Conservation (phyloP, 1,140 invertebrate genomes). For the Drosophila tristis region DNA sequence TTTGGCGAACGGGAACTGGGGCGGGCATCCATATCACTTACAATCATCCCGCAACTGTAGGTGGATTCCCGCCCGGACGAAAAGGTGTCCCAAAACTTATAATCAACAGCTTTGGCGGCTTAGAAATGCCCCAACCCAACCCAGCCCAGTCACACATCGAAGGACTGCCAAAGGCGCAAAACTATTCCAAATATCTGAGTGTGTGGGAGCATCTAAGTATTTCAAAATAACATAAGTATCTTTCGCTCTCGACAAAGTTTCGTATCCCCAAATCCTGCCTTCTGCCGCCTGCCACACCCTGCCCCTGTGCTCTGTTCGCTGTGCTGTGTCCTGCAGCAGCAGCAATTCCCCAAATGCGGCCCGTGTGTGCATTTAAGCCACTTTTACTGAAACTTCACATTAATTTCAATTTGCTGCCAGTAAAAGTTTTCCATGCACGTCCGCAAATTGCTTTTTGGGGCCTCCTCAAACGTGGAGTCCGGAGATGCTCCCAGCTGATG, state of each 20-base stretch:
- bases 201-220: constrained; percentile 54
- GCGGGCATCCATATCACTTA: constrained; percentile 8
- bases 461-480: constrained; percentile 9
- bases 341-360: constrained; percentile 83
- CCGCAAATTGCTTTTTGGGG: constrained; percentile 79
- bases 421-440: constrained; percentile 82
- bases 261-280: constrained; percentile 12
- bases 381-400: constrained; percentile 83
- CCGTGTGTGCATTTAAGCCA: constrained; percentile 84
- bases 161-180: constrained; percentile 57
- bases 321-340: constrained; percentile 38
- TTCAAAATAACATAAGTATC: constrained; percentile 77
- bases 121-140: constrained; percentile 23
- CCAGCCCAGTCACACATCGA: constrained; percentile 12
- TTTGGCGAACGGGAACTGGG: background rate
- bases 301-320: constrained; percentile 3
- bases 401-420: constrained; percentile 83
- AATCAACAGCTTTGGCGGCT: constrained; percentile 81
- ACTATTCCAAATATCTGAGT: constrained; percentile 58
- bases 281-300: background rate
- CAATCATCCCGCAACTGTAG: constrained; percentile 4
- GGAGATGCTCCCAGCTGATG: background rate
- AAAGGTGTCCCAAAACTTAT: constrained; percentile 68
- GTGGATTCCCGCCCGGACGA: background rate
- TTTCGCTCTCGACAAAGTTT: constrained; percentile 46